A percentile compares a stretch with the other conserved stretches of the same genome.
phyloP scores from a whole-genome alignment of 2,888 invertebrate genomes.

The Rhagonycha lutea region DNA sequence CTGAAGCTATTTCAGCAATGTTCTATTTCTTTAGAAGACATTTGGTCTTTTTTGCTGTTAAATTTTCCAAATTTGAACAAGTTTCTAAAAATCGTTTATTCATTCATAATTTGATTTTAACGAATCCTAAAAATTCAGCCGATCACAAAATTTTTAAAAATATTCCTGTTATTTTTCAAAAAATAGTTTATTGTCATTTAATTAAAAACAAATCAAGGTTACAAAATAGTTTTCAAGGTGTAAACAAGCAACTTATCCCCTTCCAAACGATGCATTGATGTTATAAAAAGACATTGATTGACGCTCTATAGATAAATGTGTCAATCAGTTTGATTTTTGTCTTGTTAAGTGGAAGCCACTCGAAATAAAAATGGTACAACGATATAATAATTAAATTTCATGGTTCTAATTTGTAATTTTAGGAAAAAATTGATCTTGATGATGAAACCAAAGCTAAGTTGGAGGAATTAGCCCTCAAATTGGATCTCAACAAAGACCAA shows the following conservation, averaged over 20 bases:
- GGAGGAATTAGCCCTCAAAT: constrained; percentile 15
- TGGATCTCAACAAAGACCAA: constrained; percentile 45
- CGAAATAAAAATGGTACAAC: background rate
- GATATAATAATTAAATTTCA: background rate
- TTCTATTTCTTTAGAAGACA: too few relatives aligned
- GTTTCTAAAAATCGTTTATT: too few relatives aligned
- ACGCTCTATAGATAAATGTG: constrained; percentile 14
- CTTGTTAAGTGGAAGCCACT: background rate
- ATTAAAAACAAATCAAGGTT: constrained; percentile 4
- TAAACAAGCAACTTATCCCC: constrained; percentile 16
- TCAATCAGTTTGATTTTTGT: constrained; percentile 19
- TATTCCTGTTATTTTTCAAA: background rate
- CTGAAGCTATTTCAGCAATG: too few relatives aligned
- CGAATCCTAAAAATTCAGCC: too few relatives aligned
- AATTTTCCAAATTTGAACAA: too few relatives aligned
- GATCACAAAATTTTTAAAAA: background rate
- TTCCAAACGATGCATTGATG: constrained; percentile 22
- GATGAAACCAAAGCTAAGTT: constrained; percentile 23
- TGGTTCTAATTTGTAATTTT: background rate
- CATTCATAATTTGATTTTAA: too few relatives aligned
- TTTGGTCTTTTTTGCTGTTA: too few relatives aligned
- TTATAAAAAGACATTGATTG: constrained; percentile 30
- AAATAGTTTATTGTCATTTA: background rate
- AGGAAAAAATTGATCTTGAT: constrained; percentile 1
- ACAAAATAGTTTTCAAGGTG: constrained; percentile 14